Evolutionary conservation across 2,113 vertebrate species (phyloP).

Genomic region (Psittacula cyanocephala): DNA sequence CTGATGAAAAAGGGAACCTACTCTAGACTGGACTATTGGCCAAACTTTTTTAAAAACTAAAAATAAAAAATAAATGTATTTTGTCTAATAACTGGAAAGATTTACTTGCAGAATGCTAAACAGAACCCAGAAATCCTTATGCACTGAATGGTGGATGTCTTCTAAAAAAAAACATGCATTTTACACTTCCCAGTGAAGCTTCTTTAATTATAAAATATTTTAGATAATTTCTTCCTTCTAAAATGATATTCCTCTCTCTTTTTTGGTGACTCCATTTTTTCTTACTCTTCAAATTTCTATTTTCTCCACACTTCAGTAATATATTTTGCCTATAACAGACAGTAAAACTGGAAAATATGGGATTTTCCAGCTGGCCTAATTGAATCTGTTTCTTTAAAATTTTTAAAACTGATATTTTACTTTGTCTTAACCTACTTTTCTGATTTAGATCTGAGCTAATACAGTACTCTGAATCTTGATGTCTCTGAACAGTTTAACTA

Average conservation of each 20-base stretch:
- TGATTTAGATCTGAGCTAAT: neutral
- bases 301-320: neutral
- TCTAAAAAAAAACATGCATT: neutral
- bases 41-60: neutral
- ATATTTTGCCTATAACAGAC: neutral
- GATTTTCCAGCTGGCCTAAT: neutral
- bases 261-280: neutral
- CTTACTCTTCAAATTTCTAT: neutral
- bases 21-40: neutral
- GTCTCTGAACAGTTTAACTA: neutral
- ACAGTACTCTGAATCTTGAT: neutral
- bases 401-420: neutral
- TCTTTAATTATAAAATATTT: neutral
- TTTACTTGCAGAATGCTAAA: neutral
- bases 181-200: neutral
- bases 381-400: neutral
- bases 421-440: neutral
- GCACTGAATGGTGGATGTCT: neutral
- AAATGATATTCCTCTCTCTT: neutral
- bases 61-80: neutral
- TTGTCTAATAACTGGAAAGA: neutral
- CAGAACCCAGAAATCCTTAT: neutral
- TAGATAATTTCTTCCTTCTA: neutral
- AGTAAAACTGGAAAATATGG: neutral
- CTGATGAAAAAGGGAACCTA: neutral